Conservation (phyloP, 1,140 invertebrate species). For the Musca vetustissima region DNA sequence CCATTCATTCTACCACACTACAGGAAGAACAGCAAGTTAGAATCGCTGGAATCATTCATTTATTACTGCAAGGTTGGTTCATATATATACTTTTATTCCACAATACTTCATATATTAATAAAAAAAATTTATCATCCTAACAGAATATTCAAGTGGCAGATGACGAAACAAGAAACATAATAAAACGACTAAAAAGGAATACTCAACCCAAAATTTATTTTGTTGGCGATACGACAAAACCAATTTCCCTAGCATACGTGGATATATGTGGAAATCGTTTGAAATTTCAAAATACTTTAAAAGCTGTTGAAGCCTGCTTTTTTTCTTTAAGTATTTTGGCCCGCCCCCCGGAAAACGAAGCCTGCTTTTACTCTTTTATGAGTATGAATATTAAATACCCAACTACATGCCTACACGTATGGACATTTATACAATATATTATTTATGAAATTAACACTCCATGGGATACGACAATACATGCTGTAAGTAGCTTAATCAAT, state of each 20-base stretch:
- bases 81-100: too few species aligned
- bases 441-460: not conserved
- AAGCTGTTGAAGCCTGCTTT: too few species aligned
- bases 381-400: not conserved
- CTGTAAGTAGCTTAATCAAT: not conserved
- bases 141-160: not conserved
- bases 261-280: too few species aligned
- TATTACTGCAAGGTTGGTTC: conserved; percentile 4
- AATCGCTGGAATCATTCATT: not conserved
- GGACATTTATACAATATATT: not conserved
- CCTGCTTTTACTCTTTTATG: not conserved
- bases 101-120: too few species aligned
- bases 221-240: too few species aligned
- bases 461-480: not conserved
- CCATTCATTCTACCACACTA: not conserved
- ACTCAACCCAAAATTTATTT: too few species aligned
- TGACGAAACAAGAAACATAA: not conserved
- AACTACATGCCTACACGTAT: not conserved
- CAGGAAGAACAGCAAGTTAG: not conserved
- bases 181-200: not conserved
- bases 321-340: too few species aligned
- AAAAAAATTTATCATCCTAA: too few species aligned
- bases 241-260: too few species aligned
- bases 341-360: not conserved
- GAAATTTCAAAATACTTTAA: too few species aligned